Conservation (phyloP, 2,888 invertebrate species). For the Autographa gamma region DNA sequence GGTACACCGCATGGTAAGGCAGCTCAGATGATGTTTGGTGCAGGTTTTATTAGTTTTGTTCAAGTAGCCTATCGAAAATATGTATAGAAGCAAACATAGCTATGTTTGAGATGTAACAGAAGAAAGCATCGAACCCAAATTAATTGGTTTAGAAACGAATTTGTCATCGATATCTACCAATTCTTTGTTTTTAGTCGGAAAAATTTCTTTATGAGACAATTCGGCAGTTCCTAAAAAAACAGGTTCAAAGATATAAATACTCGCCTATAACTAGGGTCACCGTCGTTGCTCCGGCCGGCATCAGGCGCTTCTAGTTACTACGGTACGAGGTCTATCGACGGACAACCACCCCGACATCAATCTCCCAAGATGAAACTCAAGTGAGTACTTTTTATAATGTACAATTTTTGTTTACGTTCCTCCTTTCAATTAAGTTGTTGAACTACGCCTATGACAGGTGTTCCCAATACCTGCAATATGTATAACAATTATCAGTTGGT, state of each 20-base stretch:
- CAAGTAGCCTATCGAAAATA: too few relatives aligned
- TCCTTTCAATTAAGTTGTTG: not conserved
- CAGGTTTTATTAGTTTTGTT: too few relatives aligned
- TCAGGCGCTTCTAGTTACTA: conserved; percentile 89
- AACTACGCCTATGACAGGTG: not conserved
- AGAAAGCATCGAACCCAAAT: too few relatives aligned
- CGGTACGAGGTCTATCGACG: conserved; percentile 89
- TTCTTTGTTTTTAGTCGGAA: too few relatives aligned
- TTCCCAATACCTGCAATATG: not conserved
- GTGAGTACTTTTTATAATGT: conserved; percentile 80
- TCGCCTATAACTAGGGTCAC: conserved; percentile 81
- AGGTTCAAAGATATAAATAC: not conserved
- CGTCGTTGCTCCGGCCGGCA: conserved; percentile 89
- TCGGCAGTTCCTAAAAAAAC: too few relatives aligned
- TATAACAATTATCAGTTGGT: conserved; percentile 4
- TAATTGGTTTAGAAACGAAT: too few relatives aligned
- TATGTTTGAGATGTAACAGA: too few relatives aligned
- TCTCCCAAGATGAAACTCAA: conserved; percentile 98
- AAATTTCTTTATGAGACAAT: too few relatives aligned
- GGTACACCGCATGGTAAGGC: conserved; percentile 85
- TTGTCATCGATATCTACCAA: too few relatives aligned
- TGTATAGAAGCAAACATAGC: too few relatives aligned
- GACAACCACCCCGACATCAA: conserved; percentile 91
- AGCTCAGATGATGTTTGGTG: not conserved
- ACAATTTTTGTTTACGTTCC: too few relatives aligned